These are phyloP conservation scores for Hydrolagus colliei DNA, from an alignment of 2,797 vertebrate species.

Conservation along the genomic window DNA sequence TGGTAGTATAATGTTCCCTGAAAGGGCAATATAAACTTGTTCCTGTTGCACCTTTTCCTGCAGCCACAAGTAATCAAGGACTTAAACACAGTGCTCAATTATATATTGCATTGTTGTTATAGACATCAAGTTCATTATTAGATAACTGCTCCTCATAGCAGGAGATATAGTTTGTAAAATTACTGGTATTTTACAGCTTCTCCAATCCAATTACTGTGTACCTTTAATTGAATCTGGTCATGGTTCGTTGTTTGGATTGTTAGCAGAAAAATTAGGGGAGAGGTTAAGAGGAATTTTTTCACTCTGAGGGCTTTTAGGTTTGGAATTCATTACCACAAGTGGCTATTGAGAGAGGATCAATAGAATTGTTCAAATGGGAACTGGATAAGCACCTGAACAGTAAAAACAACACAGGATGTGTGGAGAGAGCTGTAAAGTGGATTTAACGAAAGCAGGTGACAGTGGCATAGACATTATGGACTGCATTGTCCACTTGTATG, in stretches of 20 bases:
- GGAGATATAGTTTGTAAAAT: background rate
- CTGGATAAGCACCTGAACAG: too few species aligned
- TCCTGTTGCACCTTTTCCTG: background rate
- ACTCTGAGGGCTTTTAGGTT: too few species aligned
- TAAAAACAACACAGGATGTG: too few species aligned
- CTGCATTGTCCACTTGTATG: too few species aligned
- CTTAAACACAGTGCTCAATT: background rate
- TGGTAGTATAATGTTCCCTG: background rate
- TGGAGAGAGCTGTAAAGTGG: too few species aligned
- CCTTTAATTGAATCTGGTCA: background rate
- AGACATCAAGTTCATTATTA: background rate
- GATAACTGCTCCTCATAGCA: background rate
- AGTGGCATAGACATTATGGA: too few species aligned
- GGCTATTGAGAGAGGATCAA: too few species aligned
- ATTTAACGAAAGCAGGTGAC: too few species aligned
- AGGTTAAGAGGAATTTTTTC: too few species aligned
- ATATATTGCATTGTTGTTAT: background rate
- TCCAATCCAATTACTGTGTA: background rate
- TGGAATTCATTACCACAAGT: too few species aligned
- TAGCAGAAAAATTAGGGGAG: too few species aligned
- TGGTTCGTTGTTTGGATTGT: background rate
- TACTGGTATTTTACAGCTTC: background rate
- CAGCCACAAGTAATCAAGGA: background rate
- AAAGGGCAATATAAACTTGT: background rate
- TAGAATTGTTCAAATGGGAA: too few species aligned